A percentile compares a stretch with the other conserved stretches of the same genome.
Conservation (phyloP, 2,888 invertebrate genomes). For the Hecatera dysodea region DNA sequence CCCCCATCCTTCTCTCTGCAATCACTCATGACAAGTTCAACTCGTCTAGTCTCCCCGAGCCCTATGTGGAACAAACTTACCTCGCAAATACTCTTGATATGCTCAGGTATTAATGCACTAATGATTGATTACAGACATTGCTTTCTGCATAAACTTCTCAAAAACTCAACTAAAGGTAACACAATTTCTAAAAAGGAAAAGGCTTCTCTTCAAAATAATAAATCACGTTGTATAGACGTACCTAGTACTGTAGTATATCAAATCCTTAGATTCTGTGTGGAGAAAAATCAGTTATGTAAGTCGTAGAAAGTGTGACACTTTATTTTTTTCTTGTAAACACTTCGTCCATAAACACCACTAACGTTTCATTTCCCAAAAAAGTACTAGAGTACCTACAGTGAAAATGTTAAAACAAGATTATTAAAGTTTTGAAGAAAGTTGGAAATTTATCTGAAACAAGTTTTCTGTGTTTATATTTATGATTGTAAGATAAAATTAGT, state of each 20-base stretch:
- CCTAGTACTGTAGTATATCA: neutral
- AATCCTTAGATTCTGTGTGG: neutral
- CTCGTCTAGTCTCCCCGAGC: slow-evolving; percentile 76
- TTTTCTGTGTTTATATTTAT: slow-evolving; percentile 29
- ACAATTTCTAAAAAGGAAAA: neutral
- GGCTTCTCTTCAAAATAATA: slow-evolving; percentile 1
- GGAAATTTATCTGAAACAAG: slow-evolving; percentile 21
- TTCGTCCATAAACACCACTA: too few species aligned
- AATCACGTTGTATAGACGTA: too few species aligned
- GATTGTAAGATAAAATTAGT: slow-evolving; percentile 21
- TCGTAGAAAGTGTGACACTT: slow-evolving; percentile 20
- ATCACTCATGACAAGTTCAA: slow-evolving; percentile 87
- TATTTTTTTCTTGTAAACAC: slow-evolving; percentile 18
- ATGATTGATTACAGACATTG: slow-evolving; percentile 13
- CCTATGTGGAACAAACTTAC: slow-evolving; percentile 71
- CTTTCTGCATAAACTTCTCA: neutral
- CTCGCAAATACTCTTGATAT: slow-evolving; percentile 62
- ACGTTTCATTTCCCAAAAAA: slow-evolving; percentile 7
- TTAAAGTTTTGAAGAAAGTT: slow-evolving; percentile 21
- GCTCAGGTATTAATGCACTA: slow-evolving; percentile 33
- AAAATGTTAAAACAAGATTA: slow-evolving; percentile 1
- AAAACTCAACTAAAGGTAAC: neutral
- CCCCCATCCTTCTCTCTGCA: slow-evolving; percentile 83
- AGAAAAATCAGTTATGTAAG: slow-evolving; percentile 2
- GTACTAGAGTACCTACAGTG: neutral